These are phyloP conservation scores for Mimas tiliae DNA, from an alignment of 2,888 invertebrate species.

Conservation along the genomic window DNA sequence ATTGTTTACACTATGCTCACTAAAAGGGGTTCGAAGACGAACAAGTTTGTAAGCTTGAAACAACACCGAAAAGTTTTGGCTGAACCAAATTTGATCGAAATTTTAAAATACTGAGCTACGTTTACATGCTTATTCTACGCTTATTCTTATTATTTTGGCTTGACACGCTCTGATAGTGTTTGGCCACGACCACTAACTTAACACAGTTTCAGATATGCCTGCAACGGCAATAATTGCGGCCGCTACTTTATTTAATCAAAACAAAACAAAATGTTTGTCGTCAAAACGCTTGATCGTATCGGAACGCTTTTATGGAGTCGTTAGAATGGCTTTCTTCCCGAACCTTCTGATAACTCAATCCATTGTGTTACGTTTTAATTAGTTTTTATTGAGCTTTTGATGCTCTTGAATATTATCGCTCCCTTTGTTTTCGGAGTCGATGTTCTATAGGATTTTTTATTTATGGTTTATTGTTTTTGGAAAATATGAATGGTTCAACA, in stretches of 20 bases:
- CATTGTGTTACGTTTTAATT: constrained; percentile 56
- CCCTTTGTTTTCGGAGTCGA: background rate
- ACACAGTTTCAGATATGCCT: no score
- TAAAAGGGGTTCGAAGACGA: background rate
- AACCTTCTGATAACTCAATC: constrained; percentile 50
- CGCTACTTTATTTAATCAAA: no score
- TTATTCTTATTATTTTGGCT: no score
- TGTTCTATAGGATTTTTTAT: background rate
- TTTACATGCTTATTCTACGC: no score
- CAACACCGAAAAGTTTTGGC: background rate
- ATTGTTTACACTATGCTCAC: constrained; percentile 60
- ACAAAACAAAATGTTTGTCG: background rate
- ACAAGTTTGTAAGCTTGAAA: background rate
- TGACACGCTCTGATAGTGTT: no score
- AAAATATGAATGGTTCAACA: background rate
- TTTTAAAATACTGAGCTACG: no score
- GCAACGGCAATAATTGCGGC: no score
- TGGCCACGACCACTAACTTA: no score
- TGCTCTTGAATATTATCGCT: background rate
- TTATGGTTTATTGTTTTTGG: background rate
- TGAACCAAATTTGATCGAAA: background rate
- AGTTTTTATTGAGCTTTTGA: constrained; percentile 48
- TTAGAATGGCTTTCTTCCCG: constrained; percentile 49
- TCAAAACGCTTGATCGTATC: background rate
- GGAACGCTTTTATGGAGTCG: constrained; percentile 50